A percentile compares a stretch with the other conserved stretches of the same genome.
These are phyloP conservation scores for Ptilodon capucinus DNA, from an alignment of 2,888 invertebrate genomes.

Conservation along the genomic window DNA sequence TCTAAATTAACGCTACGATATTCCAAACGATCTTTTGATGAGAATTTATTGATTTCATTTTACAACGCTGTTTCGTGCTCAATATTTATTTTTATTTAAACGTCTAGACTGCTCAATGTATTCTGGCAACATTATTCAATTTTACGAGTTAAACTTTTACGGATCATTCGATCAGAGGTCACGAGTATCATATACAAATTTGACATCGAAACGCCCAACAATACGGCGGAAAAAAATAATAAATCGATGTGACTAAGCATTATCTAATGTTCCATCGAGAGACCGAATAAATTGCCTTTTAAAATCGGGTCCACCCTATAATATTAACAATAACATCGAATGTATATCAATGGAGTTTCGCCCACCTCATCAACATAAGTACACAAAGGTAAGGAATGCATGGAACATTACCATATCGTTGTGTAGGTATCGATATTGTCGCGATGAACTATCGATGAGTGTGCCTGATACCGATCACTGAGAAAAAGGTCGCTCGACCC, in stretches of 20 bases:
- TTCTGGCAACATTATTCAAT: slow-evolving; percentile 5
- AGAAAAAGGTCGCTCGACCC: slow-evolving; percentile 69
- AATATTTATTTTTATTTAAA: slow-evolving; percentile 8
- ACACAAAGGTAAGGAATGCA: slow-evolving; percentile 73
- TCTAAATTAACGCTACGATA: slow-evolving; percentile 43
- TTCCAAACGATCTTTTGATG: slow-evolving; percentile 53
- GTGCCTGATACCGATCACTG: slow-evolving; percentile 67
- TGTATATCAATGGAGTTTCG: slow-evolving; percentile 77
- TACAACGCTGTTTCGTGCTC: slow-evolving; percentile 11
- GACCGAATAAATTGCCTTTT: slow-evolving; percentile 73
- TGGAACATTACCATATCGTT: slow-evolving; percentile 72
- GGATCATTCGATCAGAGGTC: slow-evolving; percentile 28
- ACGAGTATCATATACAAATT: slow-evolving; percentile 37
- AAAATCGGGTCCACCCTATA: slow-evolving; percentile 67
- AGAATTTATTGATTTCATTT: slow-evolving; percentile 55
- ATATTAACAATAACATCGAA: slow-evolving; percentile 74
- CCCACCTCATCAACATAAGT: slow-evolving; percentile 80
- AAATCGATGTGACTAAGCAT: slow-evolving; percentile 58
- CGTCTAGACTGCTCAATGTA: slow-evolving; percentile 14
- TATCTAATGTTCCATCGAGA: slow-evolving; percentile 67
- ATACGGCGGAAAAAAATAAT: slow-evolving; percentile 38
- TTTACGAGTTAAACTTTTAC: slow-evolving; percentile 9
- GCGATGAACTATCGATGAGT: slow-evolving; percentile 66
- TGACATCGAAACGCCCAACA: slow-evolving; percentile 35
- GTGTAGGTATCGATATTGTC: slow-evolving; percentile 67